These are phyloP conservation scores for Alaudala cheleensis DNA, from an alignment of 2,113 vertebrate species.

Conservation along the genomic window DNA sequence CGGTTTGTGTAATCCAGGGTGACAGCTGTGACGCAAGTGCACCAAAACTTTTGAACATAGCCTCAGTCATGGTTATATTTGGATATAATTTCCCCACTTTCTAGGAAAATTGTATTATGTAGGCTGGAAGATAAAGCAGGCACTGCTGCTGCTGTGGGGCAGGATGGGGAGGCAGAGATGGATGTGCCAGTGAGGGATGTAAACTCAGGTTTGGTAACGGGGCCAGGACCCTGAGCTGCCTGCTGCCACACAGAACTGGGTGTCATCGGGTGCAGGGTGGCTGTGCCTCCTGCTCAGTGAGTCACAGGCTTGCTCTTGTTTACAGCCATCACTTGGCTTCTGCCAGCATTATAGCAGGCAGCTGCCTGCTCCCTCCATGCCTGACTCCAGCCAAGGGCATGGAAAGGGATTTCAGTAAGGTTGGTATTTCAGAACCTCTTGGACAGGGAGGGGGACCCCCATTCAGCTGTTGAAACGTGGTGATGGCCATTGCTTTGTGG, in stretches of 20 bases:
- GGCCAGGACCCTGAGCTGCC: background rate
- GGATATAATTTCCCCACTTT: background rate
- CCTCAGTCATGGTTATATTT: background rate
- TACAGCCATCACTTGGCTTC: background rate
- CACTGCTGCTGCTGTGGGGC: background rate
- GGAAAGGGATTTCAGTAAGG: background rate
- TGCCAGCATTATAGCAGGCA: fast-evolving
- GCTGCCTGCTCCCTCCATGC: background rate
- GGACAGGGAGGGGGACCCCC: fast-evolving
- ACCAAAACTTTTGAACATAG: background rate
- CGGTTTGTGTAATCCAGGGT: background rate
- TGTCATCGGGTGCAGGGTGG: background rate
- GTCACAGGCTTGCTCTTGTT: background rate
- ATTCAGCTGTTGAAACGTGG: fast-evolving
- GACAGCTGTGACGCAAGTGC: background rate
- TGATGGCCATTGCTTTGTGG: background rate
- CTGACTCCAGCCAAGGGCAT: background rate
- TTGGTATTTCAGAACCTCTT: fast-evolving
- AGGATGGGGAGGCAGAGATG: fast-evolving
- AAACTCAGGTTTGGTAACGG: background rate
- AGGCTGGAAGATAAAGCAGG: background rate
- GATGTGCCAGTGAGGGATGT: background rate
- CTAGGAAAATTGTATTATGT: background rate
- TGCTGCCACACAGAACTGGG: fast-evolving
- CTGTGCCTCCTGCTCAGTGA: background rate